Percentiles rank a stretch among this genome's conserved stretches.
These are phyloP conservation scores for Bombus haemorrhoidalis DNA, from an alignment of 1,140 invertebrate genomes.

Conservation along the genomic window DNA sequence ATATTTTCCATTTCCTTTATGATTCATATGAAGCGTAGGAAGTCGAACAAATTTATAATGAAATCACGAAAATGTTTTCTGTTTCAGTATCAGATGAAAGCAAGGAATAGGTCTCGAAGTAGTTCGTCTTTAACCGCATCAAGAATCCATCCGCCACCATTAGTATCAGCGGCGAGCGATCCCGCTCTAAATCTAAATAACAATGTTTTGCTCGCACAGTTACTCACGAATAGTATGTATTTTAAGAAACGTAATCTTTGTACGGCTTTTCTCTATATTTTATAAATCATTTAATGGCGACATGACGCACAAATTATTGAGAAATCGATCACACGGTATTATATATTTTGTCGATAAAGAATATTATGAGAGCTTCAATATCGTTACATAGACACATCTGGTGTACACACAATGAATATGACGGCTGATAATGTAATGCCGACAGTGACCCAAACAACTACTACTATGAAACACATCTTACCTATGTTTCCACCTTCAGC, in stretches of 20 bases:
- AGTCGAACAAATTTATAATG: background rate
- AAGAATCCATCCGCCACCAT: slow-evolving; percentile 81
- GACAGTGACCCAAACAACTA: slow-evolving; percentile 61
- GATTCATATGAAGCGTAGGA: background rate
- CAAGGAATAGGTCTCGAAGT: slow-evolving; percentile 80
- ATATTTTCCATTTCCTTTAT: slow-evolving; percentile 11
- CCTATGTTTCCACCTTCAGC: slow-evolving; percentile 73
- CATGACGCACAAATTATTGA: slow-evolving; percentile 23
- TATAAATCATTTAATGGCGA: background rate
- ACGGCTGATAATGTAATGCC: slow-evolving; percentile 72
- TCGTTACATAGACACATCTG: slow-evolving; percentile 70
- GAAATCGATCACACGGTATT: slow-evolving; percentile 20
- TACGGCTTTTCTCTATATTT: slow-evolving; percentile 19
- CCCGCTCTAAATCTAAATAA: slow-evolving; percentile 82
- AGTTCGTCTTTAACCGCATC: slow-evolving; percentile 78
- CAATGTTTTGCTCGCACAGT: slow-evolving; percentile 86
- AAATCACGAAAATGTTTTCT: background rate
- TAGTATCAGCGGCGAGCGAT: slow-evolving; percentile 84
- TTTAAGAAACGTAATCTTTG: slow-evolving; percentile 37
- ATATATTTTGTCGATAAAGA: slow-evolving; percentile 27
- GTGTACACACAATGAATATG: slow-evolving; percentile 74
- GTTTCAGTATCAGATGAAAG: slow-evolving; percentile 81
- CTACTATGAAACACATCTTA: slow-evolving; percentile 74
- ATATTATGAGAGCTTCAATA: slow-evolving; percentile 51
- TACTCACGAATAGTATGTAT: slow-evolving; percentile 84